Conservation (phyloP, 2,113 vertebrate genomes). For the Engystomops pustulosus region DNA sequence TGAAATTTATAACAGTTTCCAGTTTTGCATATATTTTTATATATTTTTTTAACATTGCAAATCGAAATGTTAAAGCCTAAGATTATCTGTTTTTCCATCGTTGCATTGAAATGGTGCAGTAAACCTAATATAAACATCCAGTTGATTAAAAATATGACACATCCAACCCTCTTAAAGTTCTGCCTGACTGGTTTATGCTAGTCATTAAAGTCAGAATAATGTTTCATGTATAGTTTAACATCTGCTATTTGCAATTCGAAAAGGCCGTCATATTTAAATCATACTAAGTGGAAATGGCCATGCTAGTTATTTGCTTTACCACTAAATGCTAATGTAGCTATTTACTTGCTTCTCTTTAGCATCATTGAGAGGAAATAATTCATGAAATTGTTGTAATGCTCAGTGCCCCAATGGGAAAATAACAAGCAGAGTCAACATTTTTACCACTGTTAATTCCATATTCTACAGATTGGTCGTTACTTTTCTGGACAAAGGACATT, state of each 20-base stretch:
- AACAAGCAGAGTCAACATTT: constrained; percentile 53
- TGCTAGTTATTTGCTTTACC: constrained; percentile 38
- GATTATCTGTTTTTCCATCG: background rate
- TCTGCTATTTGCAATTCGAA: constrained; percentile 47
- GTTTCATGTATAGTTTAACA: constrained; percentile 49
- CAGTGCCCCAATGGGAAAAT: constrained; percentile 40
- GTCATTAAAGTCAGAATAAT: constrained; percentile 45
- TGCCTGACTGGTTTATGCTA: constrained; percentile 22
- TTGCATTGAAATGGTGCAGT: background rate
- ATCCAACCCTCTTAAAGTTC: constrained; percentile 9
- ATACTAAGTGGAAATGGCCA: constrained; percentile 36
- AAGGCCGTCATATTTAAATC: constrained; percentile 39
- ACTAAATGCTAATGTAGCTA: constrained; percentile 52
- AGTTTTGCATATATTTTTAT: too few species aligned
- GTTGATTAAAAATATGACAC: constrained; percentile 20
- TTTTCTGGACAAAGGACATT: constrained; percentile 29
- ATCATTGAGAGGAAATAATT: constrained; percentile 44
- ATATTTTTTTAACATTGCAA: background rate
- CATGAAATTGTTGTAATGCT: constrained; percentile 37
- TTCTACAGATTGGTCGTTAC: constrained; percentile 30
- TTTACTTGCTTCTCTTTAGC: constrained; percentile 47
- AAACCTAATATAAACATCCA: constrained; percentile 24
- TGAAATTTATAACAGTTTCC: too few species aligned
- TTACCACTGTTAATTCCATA: constrained; percentile 33
- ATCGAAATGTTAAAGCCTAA: background rate